phyloP scores from a whole-genome alignment of 2,888 invertebrate genomes.

The Ophonus ardosiacus region DNA sequence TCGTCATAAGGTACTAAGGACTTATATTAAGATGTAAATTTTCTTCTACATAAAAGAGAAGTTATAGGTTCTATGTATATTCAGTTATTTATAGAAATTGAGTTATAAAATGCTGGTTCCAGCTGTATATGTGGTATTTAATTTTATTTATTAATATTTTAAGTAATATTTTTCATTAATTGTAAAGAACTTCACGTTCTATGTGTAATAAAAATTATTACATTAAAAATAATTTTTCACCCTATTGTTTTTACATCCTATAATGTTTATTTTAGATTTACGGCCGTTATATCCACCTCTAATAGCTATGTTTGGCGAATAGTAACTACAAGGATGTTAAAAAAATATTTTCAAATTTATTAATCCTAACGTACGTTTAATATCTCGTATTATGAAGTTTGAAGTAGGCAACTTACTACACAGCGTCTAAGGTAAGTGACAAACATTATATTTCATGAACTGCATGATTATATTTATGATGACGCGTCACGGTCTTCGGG shows the following conservation, averaged over 20 bases:
- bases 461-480: too few relatives aligned
- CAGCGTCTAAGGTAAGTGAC: too few relatives aligned
- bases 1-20: slow-evolving; percentile 64
- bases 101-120: slow-evolving; percentile 12
- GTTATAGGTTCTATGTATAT: background rate
- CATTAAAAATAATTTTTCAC: background rate
- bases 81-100: slow-evolving; percentile 2
- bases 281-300: too few relatives aligned
- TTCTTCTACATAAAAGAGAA: slow-evolving; percentile 22
- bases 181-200: slow-evolving; percentile 58
- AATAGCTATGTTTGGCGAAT: too few relatives aligned
- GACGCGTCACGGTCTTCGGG: too few relatives aligned
- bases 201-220: slow-evolving; percentile 59
- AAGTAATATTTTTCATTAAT: slow-evolving; percentile 19
- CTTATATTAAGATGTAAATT: slow-evolving; percentile 28
- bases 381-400: too few relatives aligned
- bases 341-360: too few relatives aligned
- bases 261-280: background rate
- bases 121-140: slow-evolving; percentile 54
- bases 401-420: too few relatives aligned
- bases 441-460: too few relatives aligned
- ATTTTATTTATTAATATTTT: slow-evolving; percentile 50
- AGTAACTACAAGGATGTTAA: too few relatives aligned
- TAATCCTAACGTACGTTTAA: too few relatives aligned
- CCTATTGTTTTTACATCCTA: background rate